Evolutionary conservation across 2,113 vertebrate species (phyloP).

Genomic region (Siniperca chuatsi): DNA sequence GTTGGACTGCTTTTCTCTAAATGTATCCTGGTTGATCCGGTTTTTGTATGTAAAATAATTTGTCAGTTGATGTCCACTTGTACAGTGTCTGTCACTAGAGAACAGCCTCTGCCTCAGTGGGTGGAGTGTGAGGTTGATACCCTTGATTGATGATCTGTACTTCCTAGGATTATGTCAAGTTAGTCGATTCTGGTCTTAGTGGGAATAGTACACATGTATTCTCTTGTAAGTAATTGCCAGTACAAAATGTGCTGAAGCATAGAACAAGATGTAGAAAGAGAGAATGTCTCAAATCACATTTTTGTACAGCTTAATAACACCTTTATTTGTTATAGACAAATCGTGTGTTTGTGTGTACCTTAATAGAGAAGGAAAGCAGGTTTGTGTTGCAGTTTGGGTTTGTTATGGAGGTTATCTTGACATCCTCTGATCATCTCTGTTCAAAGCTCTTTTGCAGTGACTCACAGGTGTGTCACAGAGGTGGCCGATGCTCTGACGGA

Average conservation of each 20-base stretch:
- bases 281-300: conserved; percentile 21
- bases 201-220: conserved; percentile 32
- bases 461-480: conserved; percentile 17
- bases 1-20: conserved; percentile 25
- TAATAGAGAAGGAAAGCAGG: not conserved
- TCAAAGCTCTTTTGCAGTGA: conserved; percentile 45
- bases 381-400: conserved; percentile 52
- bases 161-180: conserved; percentile 13
- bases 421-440: conserved; percentile 40
- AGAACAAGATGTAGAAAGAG: not conserved
- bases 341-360: not conserved
- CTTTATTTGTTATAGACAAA: conserved; percentile 25
- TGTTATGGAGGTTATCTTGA: conserved; percentile 50
- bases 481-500: not conserved
- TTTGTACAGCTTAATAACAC: conserved; percentile 17
- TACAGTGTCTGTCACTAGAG: not conserved
- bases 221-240: conserved; percentile 11
- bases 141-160: conserved; percentile 12
- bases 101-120: not conserved
- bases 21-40: conserved; percentile 17
- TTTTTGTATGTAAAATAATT: conserved; percentile 23
- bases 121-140: not conserved
- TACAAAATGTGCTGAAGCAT: conserved; percentile 30
- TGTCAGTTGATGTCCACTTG: not conserved
- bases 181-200: conserved; percentile 5